Percentiles rank a stretch among this genome's conserved stretches.
Evolutionary conservation across 2,888 invertebrate genomes (phyloP).

Genomic region (Microplitis deprimator): DNA sequence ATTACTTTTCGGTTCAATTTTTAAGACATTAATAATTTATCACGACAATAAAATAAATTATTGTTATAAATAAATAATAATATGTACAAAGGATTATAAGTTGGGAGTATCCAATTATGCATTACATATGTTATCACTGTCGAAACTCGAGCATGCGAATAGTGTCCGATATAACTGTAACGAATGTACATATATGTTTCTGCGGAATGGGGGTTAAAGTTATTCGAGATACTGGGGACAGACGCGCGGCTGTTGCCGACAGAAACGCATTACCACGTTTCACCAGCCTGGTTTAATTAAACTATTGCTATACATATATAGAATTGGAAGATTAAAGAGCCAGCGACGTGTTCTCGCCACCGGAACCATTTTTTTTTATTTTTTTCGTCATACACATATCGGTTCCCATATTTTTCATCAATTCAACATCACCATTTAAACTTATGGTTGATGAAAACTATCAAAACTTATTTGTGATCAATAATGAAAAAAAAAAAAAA

Average conservation of each 20-base stretch:
- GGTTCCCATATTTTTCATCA: conserved; percentile 2
- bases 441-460: too few relatives aligned
- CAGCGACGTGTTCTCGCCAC: conserved; percentile 15
- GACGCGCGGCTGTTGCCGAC: conserved; percentile 61
- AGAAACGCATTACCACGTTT: conserved; percentile 59
- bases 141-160: conserved; percentile 45
- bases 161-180: conserved; percentile 60
- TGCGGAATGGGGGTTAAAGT: conserved; percentile 56
- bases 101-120: conserved; percentile 52
- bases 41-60: too few relatives aligned
- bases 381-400: background rate
- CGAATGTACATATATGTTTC: conserved; percentile 58
- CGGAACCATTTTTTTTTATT: conserved; percentile 4
- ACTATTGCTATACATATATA: conserved; percentile 61
- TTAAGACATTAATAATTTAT: too few relatives aligned
- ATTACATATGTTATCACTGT: conserved; percentile 58
- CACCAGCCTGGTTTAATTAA: conserved; percentile 61
- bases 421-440: background rate
- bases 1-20: too few relatives aligned
- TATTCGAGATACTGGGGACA: conserved; percentile 58
- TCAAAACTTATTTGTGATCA: too few relatives aligned
- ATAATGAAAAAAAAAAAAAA: too few relatives aligned
- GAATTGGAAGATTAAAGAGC: conserved; percentile 41
- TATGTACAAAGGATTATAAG: conserved; percentile 37
- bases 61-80: background rate